Conservation (phyloP, 2,888 invertebrate species). For the Sipha maydis region DNA sequence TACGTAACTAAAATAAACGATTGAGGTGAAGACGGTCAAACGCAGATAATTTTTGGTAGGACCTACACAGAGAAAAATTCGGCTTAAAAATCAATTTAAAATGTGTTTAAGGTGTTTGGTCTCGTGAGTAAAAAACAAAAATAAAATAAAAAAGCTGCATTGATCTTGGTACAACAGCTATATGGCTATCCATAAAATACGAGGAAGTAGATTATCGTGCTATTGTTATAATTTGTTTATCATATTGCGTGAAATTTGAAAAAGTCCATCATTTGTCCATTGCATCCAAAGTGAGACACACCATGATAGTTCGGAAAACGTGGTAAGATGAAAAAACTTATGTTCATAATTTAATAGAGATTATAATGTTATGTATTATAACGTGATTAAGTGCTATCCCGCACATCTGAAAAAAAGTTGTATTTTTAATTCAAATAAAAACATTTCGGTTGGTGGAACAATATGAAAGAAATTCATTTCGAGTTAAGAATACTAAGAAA, state of each 20-base stretch:
- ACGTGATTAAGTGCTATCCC: too few relatives aligned
- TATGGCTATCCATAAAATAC: background rate
- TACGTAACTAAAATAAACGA: background rate
- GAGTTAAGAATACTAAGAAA: too few relatives aligned
- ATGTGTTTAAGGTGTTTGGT: too few relatives aligned
- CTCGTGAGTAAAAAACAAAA: background rate
- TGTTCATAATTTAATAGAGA: too few relatives aligned
- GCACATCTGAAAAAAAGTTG: too few relatives aligned
- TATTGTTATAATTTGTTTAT: too few relatives aligned
- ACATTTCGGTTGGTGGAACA: too few relatives aligned
- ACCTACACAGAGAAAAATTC: background rate
- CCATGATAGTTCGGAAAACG: background rate
- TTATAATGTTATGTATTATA: too few relatives aligned
- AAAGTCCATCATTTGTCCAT: background rate
- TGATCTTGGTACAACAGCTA: background rate
- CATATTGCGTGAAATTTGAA: too few relatives aligned
- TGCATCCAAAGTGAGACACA: background rate
- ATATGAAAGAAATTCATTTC: too few relatives aligned
- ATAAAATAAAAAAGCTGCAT: background rate
- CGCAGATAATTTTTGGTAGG: background rate
- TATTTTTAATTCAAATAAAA: too few relatives aligned
- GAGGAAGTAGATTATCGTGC: too few relatives aligned
- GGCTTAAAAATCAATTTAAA: background rate
- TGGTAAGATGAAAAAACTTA: background rate
- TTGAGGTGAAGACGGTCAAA: background rate